These are phyloP conservation scores for Bergia puertoricense DNA, from an alignment of 92 coral and sea anemone species.

Conservation along the genomic window DNA sequence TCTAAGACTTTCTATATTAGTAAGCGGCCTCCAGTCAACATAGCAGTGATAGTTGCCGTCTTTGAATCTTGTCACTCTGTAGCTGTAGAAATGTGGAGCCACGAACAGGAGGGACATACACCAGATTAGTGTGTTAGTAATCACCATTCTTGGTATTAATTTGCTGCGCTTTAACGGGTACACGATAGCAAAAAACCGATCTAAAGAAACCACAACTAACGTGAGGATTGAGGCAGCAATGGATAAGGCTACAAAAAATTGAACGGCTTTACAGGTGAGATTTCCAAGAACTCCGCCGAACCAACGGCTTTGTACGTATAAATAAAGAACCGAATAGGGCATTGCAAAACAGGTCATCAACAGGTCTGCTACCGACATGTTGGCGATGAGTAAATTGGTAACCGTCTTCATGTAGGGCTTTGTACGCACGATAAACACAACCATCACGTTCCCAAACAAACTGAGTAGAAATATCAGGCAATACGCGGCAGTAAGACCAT, in stretches of 20 bases:
- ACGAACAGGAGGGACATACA: constrained; percentile 40
- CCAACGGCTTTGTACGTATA: constrained; percentile 56
- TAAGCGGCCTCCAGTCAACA: constrained; percentile 51
- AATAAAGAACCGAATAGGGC: constrained; percentile 65
- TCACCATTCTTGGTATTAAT: constrained; percentile 59
- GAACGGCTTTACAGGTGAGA: constrained; percentile 65
- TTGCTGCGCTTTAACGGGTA: constrained; percentile 76
- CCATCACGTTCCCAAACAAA: constrained; percentile 63
- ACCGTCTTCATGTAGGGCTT: constrained; percentile 71
- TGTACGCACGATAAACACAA: constrained; percentile 60
- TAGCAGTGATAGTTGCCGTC: constrained; percentile 52
- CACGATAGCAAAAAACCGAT: constrained; percentile 77
- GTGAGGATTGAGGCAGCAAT: constrained; percentile 75
- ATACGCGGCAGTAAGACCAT: constrained; percentile 35
- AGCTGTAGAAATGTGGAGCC: constrained; percentile 62
- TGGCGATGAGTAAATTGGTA: constrained; percentile 74
- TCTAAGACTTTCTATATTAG: constrained; percentile 41
- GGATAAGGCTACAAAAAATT: constrained; percentile 58
- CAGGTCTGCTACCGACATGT: constrained; percentile 80
- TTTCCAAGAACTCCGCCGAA: constrained; percentile 66
- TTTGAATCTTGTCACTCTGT: not conserved
- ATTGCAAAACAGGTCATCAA: constrained; percentile 72
- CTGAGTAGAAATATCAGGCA: constrained; percentile 54
- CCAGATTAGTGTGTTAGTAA: constrained; percentile 61
- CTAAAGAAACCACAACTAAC: constrained; percentile 62